A percentile compares a stretch with the other conserved stretches of the same genome.
phyloP scores from a whole-genome alignment of 2,888 invertebrate species.

The Trissoscelio sp. region DNA sequence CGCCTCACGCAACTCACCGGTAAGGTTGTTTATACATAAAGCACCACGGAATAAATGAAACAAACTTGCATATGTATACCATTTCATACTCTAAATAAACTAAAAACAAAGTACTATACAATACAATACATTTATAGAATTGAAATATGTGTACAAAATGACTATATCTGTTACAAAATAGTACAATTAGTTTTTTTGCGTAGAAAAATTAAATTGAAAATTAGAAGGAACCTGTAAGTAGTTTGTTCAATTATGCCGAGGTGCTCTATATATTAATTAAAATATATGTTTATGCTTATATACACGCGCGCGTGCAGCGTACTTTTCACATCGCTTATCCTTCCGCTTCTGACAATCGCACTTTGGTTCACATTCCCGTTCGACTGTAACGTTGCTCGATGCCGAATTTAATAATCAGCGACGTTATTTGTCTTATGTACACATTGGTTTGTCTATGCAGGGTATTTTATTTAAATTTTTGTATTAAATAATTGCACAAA shows the following conservation, averaged over 20 bases:
- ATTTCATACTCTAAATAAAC: too few relatives aligned
- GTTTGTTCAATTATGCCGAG: slow-evolving; percentile 1
- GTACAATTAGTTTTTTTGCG: background rate
- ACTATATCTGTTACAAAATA: background rate
- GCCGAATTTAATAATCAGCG: slow-evolving; percentile 18
- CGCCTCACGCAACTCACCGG: slow-evolving; percentile 64
- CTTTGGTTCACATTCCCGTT: slow-evolving; percentile 62
- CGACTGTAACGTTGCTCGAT: slow-evolving; percentile 21
- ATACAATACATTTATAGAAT: too few relatives aligned
- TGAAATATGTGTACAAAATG: background rate
- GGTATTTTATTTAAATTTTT: slow-evolving; percentile 4
- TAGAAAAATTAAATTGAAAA: too few relatives aligned
- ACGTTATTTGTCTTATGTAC: slow-evolving; percentile 38
- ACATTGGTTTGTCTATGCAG: slow-evolving; percentile 37
- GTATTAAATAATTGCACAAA: background rate
- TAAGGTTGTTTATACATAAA: slow-evolving; percentile 46
- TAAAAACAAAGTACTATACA: too few relatives aligned
- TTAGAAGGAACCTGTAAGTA: background rate
- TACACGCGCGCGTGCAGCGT: slow-evolving; percentile 31
- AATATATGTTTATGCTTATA: slow-evolving; percentile 37
- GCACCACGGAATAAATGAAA: slow-evolving; percentile 31
- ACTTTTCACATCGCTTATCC: slow-evolving; percentile 29
- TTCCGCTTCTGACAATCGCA: slow-evolving; percentile 45
- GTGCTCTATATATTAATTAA: slow-evolving; percentile 8
- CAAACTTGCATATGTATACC: slow-evolving; percentile 33